Percentiles rank a stretch among this genome's conserved stretches.
phyloP scores from a whole-genome alignment of 1,140 invertebrate species.

The Arion vulgaris region DNA sequence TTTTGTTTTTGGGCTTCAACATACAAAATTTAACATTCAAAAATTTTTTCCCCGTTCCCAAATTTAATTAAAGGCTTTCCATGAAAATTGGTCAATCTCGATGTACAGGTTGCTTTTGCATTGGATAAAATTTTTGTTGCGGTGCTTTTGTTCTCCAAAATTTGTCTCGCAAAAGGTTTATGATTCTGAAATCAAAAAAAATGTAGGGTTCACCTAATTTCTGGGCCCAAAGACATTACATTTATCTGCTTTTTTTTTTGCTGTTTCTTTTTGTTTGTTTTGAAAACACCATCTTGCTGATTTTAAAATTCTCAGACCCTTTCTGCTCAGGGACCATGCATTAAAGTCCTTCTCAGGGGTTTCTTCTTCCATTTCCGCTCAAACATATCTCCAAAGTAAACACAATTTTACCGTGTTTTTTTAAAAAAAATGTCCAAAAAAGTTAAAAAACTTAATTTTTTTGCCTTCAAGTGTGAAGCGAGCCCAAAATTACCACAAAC shows the following conservation, averaged over 20 bases:
- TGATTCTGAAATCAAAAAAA: neutral
- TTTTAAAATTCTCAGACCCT: neutral
- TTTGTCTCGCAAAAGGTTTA: neutral
- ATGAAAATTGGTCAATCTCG: neutral
- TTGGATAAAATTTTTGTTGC: neutral
- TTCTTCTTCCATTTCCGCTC: neutral
- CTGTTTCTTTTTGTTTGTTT: neutral
- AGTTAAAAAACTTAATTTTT: neutral
- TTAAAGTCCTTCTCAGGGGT: neutral
- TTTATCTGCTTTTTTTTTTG: neutral
- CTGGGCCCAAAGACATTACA: neutral
- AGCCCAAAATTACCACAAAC: neutral
- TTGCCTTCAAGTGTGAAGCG: neutral
- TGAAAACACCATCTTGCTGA: neutral
- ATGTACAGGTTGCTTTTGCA: neutral
- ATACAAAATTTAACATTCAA: neutral
- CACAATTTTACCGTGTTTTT: neutral
- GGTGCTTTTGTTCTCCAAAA: neutral
- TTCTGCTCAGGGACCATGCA: neutral
- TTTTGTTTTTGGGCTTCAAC: neutral
- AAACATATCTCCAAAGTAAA: conserved; percentile 1
- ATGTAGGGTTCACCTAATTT: neutral
- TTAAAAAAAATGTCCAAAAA: neutral
- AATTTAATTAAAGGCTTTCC: neutral
- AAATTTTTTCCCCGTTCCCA: neutral